phyloP scores from a whole-genome alignment of 2,797 vertebrate genomes.

The Brachymystax lenok region DNA sequence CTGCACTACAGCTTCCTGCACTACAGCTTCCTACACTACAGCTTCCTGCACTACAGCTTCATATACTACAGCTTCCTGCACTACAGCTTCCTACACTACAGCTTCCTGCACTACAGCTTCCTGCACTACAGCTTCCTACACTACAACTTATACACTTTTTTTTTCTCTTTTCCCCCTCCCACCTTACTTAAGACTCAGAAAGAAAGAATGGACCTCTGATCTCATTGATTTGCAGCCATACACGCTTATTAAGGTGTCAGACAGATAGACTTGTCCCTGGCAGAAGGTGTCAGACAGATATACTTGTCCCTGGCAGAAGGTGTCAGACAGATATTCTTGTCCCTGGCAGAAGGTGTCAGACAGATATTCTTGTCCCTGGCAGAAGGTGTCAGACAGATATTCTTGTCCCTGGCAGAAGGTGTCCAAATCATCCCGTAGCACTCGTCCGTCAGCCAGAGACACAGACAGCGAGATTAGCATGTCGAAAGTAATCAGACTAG shows the following conservation, averaged over 20 bases:
- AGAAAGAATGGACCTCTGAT: not conserved
- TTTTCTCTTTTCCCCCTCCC: too few relatives aligned
- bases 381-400: slow-evolving; percentile 34
- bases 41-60: too few relatives aligned
- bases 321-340: slow-evolving; percentile 50
- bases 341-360: slow-evolving; percentile 64
- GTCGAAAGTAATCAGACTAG: slow-evolving; percentile 75
- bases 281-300: slow-evolving; percentile 68
- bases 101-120: too few relatives aligned
- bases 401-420: slow-evolving; percentile 1
- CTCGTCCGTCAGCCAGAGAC: slow-evolving; percentile 69
- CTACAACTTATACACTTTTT: too few relatives aligned
- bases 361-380: too few relatives aligned
- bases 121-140: too few relatives aligned
- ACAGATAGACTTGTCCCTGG: slow-evolving; percentile 39
- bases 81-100: too few relatives aligned
- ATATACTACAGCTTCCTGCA: too few relatives aligned
- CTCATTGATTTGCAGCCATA: slow-evolving; percentile 22
- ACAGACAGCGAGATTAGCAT: slow-evolving; percentile 76
- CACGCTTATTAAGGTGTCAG: slow-evolving; percentile 60
- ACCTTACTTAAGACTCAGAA: not conserved
- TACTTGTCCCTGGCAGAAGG: slow-evolving; percentile 54
- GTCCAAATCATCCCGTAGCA: slow-evolving; percentile 73
- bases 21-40: too few relatives aligned
- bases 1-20: too few relatives aligned